Evolutionary conservation across 2,113 vertebrate species (phyloP).

Genomic region (Tetraodon nigroviridis): DNA sequence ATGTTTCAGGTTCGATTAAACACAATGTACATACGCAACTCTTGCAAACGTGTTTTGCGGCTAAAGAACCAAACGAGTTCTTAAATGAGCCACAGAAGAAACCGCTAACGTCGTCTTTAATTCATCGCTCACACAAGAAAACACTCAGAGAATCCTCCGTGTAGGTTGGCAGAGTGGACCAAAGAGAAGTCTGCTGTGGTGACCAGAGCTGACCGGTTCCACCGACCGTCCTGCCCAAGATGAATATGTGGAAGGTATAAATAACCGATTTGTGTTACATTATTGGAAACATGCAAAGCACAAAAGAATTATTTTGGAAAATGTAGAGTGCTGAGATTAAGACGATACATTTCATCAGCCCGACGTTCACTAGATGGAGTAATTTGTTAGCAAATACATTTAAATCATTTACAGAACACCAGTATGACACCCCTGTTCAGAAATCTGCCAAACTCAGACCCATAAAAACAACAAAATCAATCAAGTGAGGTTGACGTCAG

Average conservation of each 20-base stretch:
- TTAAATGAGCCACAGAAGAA: conserved; percentile 6
- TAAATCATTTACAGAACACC: conserved; percentile 49
- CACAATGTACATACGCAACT: not conserved
- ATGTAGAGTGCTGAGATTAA: conserved; percentile 52
- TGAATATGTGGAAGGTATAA: conserved; percentile 49
- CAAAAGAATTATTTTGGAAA: conserved; percentile 37
- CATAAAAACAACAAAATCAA: conserved; percentile 44
- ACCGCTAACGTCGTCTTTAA: conserved; percentile 46
- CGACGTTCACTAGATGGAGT: conserved; percentile 20
- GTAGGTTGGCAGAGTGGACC: conserved; percentile 45
- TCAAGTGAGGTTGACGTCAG: conserved; percentile 55
- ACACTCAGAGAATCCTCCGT: conserved; percentile 55
- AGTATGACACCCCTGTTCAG: conserved; percentile 22
- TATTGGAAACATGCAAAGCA: conserved; percentile 64
- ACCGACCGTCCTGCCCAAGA: conserved; percentile 53
- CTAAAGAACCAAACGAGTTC: not conserved
- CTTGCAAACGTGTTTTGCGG: not conserved
- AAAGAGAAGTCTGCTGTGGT: conserved; percentile 27
- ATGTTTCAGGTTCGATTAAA: conserved; percentile 18
- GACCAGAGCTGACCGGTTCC: conserved; percentile 39
- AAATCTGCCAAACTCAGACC: conserved; percentile 34
- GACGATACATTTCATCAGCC: conserved; percentile 26
- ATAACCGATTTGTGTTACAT: conserved; percentile 65
- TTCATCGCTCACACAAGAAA: conserved; percentile 60
- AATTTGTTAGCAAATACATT: conserved; percentile 31